Base-by-base conservation (phyloP, 2,888 invertebrate genomes). In the Hirtodrosophila trivittata region DNA sequence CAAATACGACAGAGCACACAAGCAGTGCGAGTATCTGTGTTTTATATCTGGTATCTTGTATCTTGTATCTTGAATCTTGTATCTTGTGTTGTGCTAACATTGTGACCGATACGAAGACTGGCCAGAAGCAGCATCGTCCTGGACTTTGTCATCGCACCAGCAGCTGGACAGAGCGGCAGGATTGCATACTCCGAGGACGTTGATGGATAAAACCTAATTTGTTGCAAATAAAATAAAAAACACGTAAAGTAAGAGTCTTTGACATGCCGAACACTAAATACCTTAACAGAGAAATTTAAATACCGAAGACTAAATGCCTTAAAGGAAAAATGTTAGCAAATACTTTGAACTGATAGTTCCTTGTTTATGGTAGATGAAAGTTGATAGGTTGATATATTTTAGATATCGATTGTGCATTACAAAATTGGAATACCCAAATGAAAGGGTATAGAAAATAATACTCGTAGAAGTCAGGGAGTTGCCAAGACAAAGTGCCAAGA, bases 131-230 rank as follows among this genome's bases (percentile, higher is more conserved):
- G 50, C 63, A 68, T 56, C 56, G 49, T 60, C 46, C 43, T 51
- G 65, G 56, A 64, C 68, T 47, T 71, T 57, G 71, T 70, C 66
- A 41, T 33, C 47, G 60, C 56, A 64, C 62, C 75, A 71, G 75
- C 67, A 77, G 62, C 52, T 57, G 52, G 42, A 6, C 35, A 3
- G 8, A 46, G 21, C 8, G 55, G 50, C 65, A 43, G 41, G 26
- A 26, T 49, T 68, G 52, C 32, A 6, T 39, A 28, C 41, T 18
- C 10, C 33, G 50, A 28, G 50, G 49, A 58, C 54, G 25, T 46
- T 35, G 67, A 49, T 43, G 45, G 77, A 72, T 68, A 74, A 78
- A 82, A 76, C 80, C 81, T 70, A 84, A 84, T 82, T 82, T 77
- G 69, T 65, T 52, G 47, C 66, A 76, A 77, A 76, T 84, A 71